A percentile compares a stretch with the other conserved stretches of the same genome.
Conservation (phyloP, 2,797 vertebrate species). For the Sparidentex hasta region DNA sequence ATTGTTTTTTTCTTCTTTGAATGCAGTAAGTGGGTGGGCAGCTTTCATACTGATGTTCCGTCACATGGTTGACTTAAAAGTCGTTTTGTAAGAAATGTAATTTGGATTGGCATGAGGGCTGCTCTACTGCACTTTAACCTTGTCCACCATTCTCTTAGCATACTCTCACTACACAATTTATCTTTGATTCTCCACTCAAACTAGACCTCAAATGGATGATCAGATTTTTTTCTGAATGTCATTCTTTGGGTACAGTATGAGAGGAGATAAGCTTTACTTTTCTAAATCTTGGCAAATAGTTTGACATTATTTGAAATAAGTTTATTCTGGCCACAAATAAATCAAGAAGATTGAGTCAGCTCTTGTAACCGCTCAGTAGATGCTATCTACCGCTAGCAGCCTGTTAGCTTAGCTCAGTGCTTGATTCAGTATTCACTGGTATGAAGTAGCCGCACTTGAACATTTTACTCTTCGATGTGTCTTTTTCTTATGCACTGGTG, state of each 20-base stretch:
- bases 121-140: background rate
- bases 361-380: too few species aligned
- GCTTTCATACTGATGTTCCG: constrained; percentile 29
- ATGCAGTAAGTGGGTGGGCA: constrained; percentile 37
- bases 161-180: background rate
- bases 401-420: too few species aligned
- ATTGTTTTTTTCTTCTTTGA: constrained; percentile 56
- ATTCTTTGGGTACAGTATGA: background rate
- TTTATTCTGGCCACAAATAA: too few species aligned
- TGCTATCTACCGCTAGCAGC: too few species aligned
- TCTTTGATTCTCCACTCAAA: background rate
- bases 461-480: too few species aligned
- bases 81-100: constrained; percentile 24
- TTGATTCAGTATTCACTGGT: too few species aligned
- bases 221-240: background rate
- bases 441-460: too few species aligned
- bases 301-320: background rate
- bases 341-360: too few species aligned
- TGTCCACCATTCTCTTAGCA: constrained; percentile 9
- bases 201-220: background rate
- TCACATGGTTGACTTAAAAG: constrained; percentile 12
- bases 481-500: too few species aligned
- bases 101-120: constrained; percentile 2
- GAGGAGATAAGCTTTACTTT: background rate
- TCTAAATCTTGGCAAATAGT: too few species aligned